phyloP scores from a whole-genome alignment of 1,140 invertebrate species.

The honey bee (Apis mellifera) region DNA sequence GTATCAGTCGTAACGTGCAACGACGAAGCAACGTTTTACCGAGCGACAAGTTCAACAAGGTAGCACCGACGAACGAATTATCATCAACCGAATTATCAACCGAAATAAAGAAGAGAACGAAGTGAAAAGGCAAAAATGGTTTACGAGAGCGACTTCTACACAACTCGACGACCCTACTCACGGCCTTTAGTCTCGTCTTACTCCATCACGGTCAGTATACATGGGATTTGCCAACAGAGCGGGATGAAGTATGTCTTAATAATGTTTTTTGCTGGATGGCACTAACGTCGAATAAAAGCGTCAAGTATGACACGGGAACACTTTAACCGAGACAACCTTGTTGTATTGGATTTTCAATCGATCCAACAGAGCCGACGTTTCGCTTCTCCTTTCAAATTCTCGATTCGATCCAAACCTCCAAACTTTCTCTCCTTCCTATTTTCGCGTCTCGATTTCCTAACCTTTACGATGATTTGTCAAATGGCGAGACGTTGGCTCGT shows the following conservation, averaged over 20 bases:
- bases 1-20: neutral
- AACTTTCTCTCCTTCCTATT: neutral
- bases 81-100: slow-evolving; percentile 18
- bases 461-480: neutral
- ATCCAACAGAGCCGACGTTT: slow-evolving; percentile 51
- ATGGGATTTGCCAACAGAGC: slow-evolving; percentile 45
- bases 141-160: slow-evolving; percentile 94
- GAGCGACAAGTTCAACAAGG: neutral
- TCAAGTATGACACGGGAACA: slow-evolving; percentile 52
- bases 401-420: neutral
- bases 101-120: slow-evolving; percentile 31
- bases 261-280: slow-evolving; percentile 64
- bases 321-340: slow-evolving; percentile 38
- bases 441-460: no score
- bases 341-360: slow-evolving; percentile 26
- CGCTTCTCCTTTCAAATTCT: neutral
- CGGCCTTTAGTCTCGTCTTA: slow-evolving; percentile 88
- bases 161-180: slow-evolving; percentile 90
- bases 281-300: slow-evolving; percentile 63
- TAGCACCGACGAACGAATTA: slow-evolving; percentile 24
- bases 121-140: slow-evolving; percentile 85
- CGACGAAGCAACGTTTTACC: neutral
- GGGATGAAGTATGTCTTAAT: slow-evolving; percentile 65
- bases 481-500: slow-evolving; percentile 32
- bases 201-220: slow-evolving; percentile 88